Evolutionary conservation across 2,888 invertebrate species (phyloP).

Genomic region (Lithophane socia): DNA sequence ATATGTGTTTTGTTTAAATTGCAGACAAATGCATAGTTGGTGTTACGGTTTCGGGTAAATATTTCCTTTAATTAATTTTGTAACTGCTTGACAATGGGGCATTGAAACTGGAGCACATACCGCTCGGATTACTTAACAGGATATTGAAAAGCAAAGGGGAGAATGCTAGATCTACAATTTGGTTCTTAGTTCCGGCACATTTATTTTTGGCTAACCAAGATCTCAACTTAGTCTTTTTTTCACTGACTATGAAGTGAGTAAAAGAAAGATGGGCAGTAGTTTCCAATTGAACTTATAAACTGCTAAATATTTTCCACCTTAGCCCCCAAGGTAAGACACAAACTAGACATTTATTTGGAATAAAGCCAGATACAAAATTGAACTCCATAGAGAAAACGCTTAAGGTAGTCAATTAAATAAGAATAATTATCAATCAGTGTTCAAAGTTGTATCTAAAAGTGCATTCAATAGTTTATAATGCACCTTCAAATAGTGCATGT

Average conservation of each 20-base stretch:
- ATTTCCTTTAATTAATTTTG: slow-evolving; percentile 32
- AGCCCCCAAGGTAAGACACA: not conserved
- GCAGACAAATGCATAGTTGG: slow-evolving; percentile 41
- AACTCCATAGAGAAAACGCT: not conserved
- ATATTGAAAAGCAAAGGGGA: slow-evolving; percentile 1
- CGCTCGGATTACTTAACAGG: slow-evolving; percentile 5
- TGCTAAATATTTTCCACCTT: not conserved
- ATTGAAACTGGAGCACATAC: slow-evolving; percentile 23
- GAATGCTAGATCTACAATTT: not conserved
- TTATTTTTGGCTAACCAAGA: not conserved
- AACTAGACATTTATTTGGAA: not conserved
- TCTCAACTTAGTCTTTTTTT: not conserved
- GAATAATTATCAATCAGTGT: too few relatives aligned
- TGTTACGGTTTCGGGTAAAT: slow-evolving; percentile 23
- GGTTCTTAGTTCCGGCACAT: not conserved
- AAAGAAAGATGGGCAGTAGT: not conserved
- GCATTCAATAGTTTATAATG: slow-evolving; percentile 4
- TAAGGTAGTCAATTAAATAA: too few relatives aligned
- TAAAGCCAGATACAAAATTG: not conserved
- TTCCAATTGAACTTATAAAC: not conserved
- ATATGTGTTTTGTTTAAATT: slow-evolving; percentile 47
- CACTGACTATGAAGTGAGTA: too few relatives aligned
- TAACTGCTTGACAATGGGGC: slow-evolving; percentile 23
- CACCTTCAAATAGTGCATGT: slow-evolving; percentile 1
- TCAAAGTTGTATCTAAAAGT: not conserved